phyloP scores from a whole-genome alignment of 2,888 invertebrate species.

The Phortica magna region DNA sequence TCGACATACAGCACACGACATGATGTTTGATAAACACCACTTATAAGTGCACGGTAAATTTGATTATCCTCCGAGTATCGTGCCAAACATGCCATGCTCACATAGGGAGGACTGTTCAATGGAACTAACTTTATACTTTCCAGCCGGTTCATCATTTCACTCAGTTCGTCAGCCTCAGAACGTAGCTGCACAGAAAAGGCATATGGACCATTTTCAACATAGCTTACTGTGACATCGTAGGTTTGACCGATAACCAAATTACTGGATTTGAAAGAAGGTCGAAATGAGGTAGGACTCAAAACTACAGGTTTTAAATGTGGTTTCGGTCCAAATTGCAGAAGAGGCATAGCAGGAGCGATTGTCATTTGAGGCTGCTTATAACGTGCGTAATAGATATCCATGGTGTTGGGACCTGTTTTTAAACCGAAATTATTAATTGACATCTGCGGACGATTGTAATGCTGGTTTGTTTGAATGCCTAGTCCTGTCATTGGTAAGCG shows the following conservation, averaged over 20 bases:
- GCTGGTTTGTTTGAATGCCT: slow-evolving; percentile 22
- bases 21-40: slow-evolving; percentile 84
- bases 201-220: slow-evolving; percentile 88
- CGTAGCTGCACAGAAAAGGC: slow-evolving; percentile 87
- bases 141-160: slow-evolving; percentile 85
- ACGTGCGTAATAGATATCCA: slow-evolving; percentile 36
- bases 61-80: slow-evolving; percentile 84
- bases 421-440: neutral
- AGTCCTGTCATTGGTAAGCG: slow-evolving; percentile 59
- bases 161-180: slow-evolving; percentile 81
- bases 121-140: slow-evolving; percentile 82
- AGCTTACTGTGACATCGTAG: slow-evolving; percentile 86
- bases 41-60: slow-evolving; percentile 87
- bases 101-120: slow-evolving; percentile 84
- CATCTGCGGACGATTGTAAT: neutral
- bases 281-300: slow-evolving; percentile 58
- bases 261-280: slow-evolving; percentile 73
- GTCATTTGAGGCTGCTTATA: slow-evolving; percentile 23
- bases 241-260: slow-evolving; percentile 80
- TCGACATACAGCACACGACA: slow-evolving; percentile 90
- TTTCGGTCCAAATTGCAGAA: neutral
- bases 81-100: slow-evolving; percentile 88
- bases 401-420: neutral
- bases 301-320: neutral
- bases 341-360: neutral